Conservation (phyloP, 2,888 invertebrate species). For the Cantharis rustica region DNA sequence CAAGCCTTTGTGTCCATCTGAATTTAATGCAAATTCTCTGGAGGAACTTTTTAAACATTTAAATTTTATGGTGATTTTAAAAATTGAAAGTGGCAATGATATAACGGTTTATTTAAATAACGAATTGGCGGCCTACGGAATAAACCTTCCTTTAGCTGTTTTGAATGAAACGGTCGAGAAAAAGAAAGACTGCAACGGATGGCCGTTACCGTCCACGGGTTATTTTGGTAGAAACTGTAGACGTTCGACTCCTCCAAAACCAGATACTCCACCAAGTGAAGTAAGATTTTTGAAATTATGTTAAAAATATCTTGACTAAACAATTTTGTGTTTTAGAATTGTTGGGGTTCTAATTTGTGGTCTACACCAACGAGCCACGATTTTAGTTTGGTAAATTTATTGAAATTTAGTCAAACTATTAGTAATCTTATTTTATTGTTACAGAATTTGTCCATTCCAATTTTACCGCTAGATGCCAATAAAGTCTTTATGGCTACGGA, state of each 20-base stretch:
- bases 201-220: constrained; percentile 41
- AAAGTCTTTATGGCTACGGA: constrained; percentile 46
- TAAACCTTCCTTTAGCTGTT: constrained; percentile 42
- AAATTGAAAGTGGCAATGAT: constrained; percentile 52
- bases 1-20: constrained; percentile 44
- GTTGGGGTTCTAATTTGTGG: constrained; percentile 22
- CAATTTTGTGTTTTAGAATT: background rate
- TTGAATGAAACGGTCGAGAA: constrained; percentile 14
- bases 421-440: constrained; percentile 7
- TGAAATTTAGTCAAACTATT: background rate
- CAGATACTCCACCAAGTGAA: constrained; percentile 56
- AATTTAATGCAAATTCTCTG: constrained; percentile 46
- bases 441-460: constrained; percentile 48
- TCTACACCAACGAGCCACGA: constrained; percentile 29
- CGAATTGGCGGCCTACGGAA: constrained; percentile 53
- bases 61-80: constrained; percentile 49
- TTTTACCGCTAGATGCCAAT: constrained; percentile 50
- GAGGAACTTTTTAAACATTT: constrained; percentile 50
- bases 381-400: constrained; percentile 23
- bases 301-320: background rate
- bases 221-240: constrained; percentile 22
- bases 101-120: constrained; percentile 57
- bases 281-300: constrained; percentile 42
- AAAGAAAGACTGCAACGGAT: constrained; percentile 28
- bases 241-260: constrained; percentile 53